Evolutionary conservation across 2,888 invertebrate species (phyloP).

Genomic region (Sthenelais limicola): DNA sequence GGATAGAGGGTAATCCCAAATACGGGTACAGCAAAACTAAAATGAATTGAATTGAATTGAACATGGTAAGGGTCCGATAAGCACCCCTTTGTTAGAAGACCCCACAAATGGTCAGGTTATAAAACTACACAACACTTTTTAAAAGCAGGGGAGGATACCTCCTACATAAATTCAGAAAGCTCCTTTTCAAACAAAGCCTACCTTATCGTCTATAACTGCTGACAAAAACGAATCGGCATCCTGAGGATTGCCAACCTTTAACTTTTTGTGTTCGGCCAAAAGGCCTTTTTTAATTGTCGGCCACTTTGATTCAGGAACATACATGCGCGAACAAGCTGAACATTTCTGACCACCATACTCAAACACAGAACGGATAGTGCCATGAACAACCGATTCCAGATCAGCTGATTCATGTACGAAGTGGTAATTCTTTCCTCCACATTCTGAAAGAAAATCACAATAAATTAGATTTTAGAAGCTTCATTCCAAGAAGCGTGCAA

Average conservation of each 20-base stretch:
- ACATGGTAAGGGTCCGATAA: no score
- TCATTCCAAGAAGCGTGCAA: no score
- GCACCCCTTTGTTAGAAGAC: no score
- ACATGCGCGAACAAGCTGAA: constrained; percentile 97
- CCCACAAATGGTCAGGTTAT: no score
- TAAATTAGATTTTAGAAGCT: no score
- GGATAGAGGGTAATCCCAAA: no score
- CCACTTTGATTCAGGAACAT: constrained; percentile 93
- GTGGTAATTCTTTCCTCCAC: constrained; percentile 99
- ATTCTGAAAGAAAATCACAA: constrained; percentile 85
- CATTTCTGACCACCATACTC: constrained; percentile 98
- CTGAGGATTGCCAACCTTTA: constrained; percentile 87
- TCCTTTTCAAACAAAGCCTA: no score
- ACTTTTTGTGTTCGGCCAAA: constrained; percentile 78
- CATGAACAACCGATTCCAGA: constrained; percentile 83
- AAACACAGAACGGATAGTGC: constrained; percentile 89
- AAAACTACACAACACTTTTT: no score
- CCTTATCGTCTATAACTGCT: constrained; percentile 97
- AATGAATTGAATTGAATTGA: no score
- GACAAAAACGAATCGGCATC: constrained; percentile 86
- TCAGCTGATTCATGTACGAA: constrained; percentile 95
- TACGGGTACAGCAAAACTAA: no score
- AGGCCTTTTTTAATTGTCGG: constrained; percentile 80
- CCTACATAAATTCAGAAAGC: no score
- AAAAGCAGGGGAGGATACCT: no score